Conservation (phyloP, 2,113 vertebrate genomes). For the Festucalex cinctus region DNA sequence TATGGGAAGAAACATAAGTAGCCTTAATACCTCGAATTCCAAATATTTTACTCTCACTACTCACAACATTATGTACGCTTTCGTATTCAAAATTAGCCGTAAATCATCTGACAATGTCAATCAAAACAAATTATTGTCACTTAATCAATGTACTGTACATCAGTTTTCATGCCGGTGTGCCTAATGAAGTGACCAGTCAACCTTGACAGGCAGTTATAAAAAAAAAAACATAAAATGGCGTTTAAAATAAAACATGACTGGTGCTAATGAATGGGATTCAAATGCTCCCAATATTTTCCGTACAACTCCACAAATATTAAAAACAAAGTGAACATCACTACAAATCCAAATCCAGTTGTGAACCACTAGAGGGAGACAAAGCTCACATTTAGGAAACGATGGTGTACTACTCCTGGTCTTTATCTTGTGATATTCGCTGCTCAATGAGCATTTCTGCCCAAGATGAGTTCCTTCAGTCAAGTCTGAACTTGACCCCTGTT, state of each 20-base stretch:
- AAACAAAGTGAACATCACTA: not conserved
- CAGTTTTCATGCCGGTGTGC: not conserved
- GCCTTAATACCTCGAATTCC: not conserved
- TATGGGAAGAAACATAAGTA: not conserved
- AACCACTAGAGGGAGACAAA: constrained; percentile 56
- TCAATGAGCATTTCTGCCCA: not conserved
- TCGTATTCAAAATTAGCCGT: not conserved
- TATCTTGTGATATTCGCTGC: not conserved
- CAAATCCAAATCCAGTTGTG: not conserved
- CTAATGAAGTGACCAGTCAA: not conserved
- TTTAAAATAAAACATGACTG: not conserved
- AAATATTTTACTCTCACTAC: not conserved
- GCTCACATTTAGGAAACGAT: not conserved
- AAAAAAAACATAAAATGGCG: not conserved
- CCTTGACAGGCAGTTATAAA: not conserved
- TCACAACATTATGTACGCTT: not conserved
- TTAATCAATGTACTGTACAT: too few relatives aligned
- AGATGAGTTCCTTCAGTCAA: constrained; percentile 5
- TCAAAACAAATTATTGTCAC: too few relatives aligned
- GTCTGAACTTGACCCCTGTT: not conserved
- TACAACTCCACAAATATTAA: constrained; percentile 6
- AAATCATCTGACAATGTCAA: too few relatives aligned
- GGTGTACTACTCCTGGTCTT: not conserved
- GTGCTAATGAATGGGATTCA: constrained; percentile 7
- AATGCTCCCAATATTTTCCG: constrained; percentile 25